A percentile compares a stretch with the other conserved stretches of the same genome.
Conservation (phyloP, 2,888 invertebrate species). For the Tinea pellionella region DNA sequence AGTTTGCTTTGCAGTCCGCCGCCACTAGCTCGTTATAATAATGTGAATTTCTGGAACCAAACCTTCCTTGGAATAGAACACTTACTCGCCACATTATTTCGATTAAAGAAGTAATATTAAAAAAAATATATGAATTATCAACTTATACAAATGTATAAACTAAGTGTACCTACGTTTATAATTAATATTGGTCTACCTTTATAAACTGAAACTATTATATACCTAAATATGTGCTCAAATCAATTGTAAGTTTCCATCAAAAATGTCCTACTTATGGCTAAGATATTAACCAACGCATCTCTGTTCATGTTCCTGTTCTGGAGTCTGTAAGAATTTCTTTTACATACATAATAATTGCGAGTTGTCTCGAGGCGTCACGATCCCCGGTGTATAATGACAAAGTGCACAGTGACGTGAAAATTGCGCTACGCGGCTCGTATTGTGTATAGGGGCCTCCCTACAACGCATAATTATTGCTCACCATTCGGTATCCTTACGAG, state of each 20-base stretch:
- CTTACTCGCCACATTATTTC: neutral
- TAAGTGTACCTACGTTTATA: too few species aligned
- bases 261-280: too few species aligned
- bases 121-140: too few species aligned
- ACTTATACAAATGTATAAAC: too few species aligned
- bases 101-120: neutral
- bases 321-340: slow-evolving; percentile 61
- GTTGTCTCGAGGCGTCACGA: slow-evolving; percentile 69
- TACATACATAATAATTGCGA: slow-evolving; percentile 68
- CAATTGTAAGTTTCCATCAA: too few species aligned
- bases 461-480: slow-evolving; percentile 11
- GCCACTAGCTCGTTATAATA: slow-evolving; percentile 65
- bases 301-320: slow-evolving; percentile 35
- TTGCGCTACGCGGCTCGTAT: slow-evolving; percentile 39
- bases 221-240: too few species aligned
- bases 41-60: slow-evolving; percentile 66
- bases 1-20: slow-evolving; percentile 57
- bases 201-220: too few species aligned
- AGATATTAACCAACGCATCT: slow-evolving; percentile 22
- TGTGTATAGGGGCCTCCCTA: slow-evolving; percentile 7
- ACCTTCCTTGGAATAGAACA: slow-evolving; percentile 50
- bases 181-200: too few species aligned
- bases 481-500: slow-evolving; percentile 7
- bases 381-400: slow-evolving; percentile 68
- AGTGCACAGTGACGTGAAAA: slow-evolving; percentile 66